phyloP scores from a whole-genome alignment of 2,797 vertebrate species.

The Atherinosoma microstoma region DNA sequence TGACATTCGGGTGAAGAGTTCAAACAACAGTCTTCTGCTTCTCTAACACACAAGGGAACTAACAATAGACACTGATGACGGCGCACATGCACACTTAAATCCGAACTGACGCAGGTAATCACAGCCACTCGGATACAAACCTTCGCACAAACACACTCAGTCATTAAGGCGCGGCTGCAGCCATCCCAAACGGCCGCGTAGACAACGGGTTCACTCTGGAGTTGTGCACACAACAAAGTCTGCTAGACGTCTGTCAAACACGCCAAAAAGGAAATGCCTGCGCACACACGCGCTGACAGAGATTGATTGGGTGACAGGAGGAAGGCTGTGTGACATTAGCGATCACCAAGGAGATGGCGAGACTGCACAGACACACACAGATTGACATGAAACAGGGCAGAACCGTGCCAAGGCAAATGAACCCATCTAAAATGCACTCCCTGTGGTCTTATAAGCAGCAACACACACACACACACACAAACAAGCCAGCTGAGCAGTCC shows the following conservation, averaged over 20 bases:
- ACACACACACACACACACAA: slow-evolving; percentile 30
- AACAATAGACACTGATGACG: slow-evolving; percentile 31
- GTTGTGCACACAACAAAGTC: slow-evolving; percentile 37
- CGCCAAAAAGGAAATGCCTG: slow-evolving; percentile 32
- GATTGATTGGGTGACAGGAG: slow-evolving; percentile 59
- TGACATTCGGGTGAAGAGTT: slow-evolving; percentile 47
- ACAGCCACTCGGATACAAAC: not conserved
- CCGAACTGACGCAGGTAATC: not conserved
- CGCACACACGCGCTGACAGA: slow-evolving; percentile 33
- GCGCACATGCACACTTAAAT: slow-evolving; percentile 9
- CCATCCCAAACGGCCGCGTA: slow-evolving; percentile 34
- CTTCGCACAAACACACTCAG: slow-evolving; percentile 22
- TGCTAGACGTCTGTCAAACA: slow-evolving; percentile 58
- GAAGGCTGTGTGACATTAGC: slow-evolving; percentile 60
- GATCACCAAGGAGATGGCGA: slow-evolving; percentile 60
- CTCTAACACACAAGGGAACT: slow-evolving; percentile 20
- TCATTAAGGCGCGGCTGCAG: slow-evolving; percentile 37
- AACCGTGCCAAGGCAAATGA: slow-evolving; percentile 66
- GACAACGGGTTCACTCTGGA: slow-evolving; percentile 25
- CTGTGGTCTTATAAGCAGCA: slow-evolving; percentile 55
- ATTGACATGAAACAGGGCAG: slow-evolving; percentile 54
- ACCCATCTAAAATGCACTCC: slow-evolving; percentile 77
- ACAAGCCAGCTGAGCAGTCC: slow-evolving; percentile 58
- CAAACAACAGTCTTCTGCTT: slow-evolving; percentile 25
- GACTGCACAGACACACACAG: slow-evolving; percentile 32